These are phyloP conservation scores for Drosophila meridiana DNA, from an alignment of 2,888 invertebrate genomes.

Conservation along the genomic window DNA sequence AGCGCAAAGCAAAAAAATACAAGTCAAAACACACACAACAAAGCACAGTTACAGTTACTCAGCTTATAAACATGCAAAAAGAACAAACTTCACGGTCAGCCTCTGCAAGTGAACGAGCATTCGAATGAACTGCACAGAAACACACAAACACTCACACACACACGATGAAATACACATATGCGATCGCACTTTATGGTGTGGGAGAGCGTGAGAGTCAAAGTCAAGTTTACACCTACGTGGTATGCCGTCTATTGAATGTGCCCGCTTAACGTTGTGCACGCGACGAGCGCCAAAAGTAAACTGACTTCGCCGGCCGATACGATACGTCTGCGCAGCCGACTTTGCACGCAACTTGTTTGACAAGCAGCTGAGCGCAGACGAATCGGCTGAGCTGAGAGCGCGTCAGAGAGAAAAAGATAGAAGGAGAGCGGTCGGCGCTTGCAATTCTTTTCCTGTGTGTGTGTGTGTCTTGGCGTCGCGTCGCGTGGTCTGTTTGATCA, in stretches of 20 bases:
- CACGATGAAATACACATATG: slow-evolving; percentile 4
- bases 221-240: slow-evolving; percentile 54
- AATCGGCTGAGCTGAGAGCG: slow-evolving; percentile 25
- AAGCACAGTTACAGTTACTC: slow-evolving; percentile 47
- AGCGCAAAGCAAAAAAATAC: slow-evolving; percentile 4
- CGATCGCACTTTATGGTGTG: slow-evolving; percentile 37
- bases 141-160: neutral
- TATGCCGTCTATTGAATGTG: slow-evolving; percentile 4
- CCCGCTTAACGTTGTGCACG: slow-evolving; percentile 58
- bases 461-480: slow-evolving; percentile 34
- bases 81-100: slow-evolving; percentile 66
- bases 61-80: slow-evolving; percentile 56
- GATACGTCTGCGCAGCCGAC: slow-evolving; percentile 57
- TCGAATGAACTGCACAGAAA: slow-evolving; percentile 10
- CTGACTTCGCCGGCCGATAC: slow-evolving; percentile 60
- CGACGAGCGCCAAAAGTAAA: slow-evolving; percentile 65
- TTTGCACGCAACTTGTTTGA: slow-evolving; percentile 45
- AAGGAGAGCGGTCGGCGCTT: slow-evolving; percentile 48
- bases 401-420: slow-evolving; percentile 18
- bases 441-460: slow-evolving; percentile 57
- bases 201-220: slow-evolving; percentile 57
- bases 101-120: slow-evolving; percentile 34
- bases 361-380: slow-evolving; percentile 70
- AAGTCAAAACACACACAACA: slow-evolving; percentile 29
- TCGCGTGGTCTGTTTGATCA: slow-evolving; percentile 53